Percentiles rank a stretch among this genome's conserved stretches.
These are phyloP conservation scores for Chaenogobius annularis DNA, from an alignment of 2,113 vertebrate genomes.

Conservation along the genomic window DNA sequence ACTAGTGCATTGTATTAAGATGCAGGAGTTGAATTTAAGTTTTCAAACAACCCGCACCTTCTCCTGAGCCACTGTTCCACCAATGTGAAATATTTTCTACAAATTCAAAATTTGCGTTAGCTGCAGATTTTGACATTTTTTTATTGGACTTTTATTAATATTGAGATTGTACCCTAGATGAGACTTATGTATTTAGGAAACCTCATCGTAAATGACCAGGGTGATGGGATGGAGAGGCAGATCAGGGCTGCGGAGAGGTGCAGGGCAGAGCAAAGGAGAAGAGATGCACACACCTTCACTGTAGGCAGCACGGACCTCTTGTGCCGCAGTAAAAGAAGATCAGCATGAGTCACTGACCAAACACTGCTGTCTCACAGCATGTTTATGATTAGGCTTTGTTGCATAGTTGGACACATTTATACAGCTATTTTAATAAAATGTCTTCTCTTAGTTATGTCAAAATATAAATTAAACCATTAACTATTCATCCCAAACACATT, in stretches of 20 bases:
- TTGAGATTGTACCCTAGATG: too few species aligned
- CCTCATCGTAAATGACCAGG: neutral
- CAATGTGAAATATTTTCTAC: neutral
- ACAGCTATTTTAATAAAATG: neutral
- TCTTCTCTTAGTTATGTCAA: neutral
- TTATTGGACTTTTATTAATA: too few species aligned
- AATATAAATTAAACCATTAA: neutral
- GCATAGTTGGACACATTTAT: neutral
- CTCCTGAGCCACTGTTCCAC: neutral
- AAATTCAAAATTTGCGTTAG: too few species aligned
- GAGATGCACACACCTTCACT: constrained; percentile 73
- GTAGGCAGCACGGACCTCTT: constrained; percentile 75
- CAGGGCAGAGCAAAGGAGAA: constrained; percentile 28
- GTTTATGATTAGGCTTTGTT: neutral
- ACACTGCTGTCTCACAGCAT: neutral
- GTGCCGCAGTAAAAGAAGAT: constrained; percentile 70
- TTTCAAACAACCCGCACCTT: neutral
- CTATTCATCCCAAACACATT: neutral
- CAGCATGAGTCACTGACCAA: constrained; percentile 38
- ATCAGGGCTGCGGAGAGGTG: constrained; percentile 15
- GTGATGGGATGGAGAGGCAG: constrained; percentile 7
- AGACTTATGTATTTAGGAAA: neutral
- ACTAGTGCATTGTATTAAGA: neutral
- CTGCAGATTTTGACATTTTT: too few species aligned
- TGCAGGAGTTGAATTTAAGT: neutral